Percentiles rank a stretch among this genome's conserved stretches.
Evolutionary conservation across 2,113 vertebrate species (phyloP).

Genomic region (Tyto alba): DNA sequence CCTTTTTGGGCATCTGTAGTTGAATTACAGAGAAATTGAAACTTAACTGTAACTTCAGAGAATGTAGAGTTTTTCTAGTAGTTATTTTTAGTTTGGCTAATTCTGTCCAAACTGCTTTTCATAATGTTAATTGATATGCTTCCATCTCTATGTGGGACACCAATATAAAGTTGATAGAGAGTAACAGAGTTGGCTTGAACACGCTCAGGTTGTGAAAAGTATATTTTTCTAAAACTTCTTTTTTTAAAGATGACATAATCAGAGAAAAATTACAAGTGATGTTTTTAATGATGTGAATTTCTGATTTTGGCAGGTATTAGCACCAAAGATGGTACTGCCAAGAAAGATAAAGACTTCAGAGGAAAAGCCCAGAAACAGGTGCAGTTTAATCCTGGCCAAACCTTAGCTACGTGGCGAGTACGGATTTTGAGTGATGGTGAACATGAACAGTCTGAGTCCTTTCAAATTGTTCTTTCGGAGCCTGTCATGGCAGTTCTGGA

Average conservation of each 20-base stretch:
- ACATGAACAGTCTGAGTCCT: conserved; percentile 86
- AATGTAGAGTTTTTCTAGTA: neutral
- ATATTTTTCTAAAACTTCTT: neutral
- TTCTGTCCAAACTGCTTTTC: neutral
- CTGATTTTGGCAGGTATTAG: conserved; percentile 79
- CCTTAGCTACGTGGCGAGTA: conserved; percentile 82
- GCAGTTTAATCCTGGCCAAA: conserved; percentile 95
- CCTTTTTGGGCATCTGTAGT: neutral
- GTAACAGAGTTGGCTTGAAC: neutral
- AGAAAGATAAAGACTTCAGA: conserved; percentile 87
- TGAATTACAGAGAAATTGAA: neutral
- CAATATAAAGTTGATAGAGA: neutral
- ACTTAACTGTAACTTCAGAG: neutral
- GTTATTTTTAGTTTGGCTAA: neutral
- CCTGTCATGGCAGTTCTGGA: conserved; percentile 89
- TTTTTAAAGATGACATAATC: neutral
- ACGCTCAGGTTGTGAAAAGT: neutral
- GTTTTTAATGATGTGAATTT: neutral
- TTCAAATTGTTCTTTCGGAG: conserved; percentile 88
- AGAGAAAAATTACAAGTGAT: neutral
- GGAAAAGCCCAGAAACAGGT: conserved; percentile 90
- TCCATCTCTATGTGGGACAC: neutral
- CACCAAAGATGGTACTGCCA: conserved; percentile 83
- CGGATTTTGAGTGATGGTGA: conserved; percentile 79
- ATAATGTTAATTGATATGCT: neutral